Conservation (phyloP, 2,888 invertebrate genomes). For the Smittia sp. region DNA sequence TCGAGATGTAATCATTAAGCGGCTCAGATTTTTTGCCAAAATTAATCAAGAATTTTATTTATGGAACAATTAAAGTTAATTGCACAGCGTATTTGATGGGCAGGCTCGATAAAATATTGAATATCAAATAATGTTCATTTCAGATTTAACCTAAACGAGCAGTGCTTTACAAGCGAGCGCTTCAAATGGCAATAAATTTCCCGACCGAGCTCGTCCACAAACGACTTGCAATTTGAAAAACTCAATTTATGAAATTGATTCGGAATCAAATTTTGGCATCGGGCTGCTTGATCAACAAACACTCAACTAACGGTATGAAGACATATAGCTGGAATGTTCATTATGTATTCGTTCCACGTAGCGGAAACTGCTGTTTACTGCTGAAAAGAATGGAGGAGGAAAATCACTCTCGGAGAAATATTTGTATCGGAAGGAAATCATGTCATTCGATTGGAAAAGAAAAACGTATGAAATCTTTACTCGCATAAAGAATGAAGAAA, state of each 20-base stretch:
- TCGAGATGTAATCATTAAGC: constrained; percentile 17
- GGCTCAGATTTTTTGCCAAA: not conserved
- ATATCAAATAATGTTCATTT: too few species aligned
- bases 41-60: not conserved
- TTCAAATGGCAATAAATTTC: not conserved
- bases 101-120: not conserved
- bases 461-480: not conserved
- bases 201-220: not conserved
- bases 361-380: constrained; percentile 34
- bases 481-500: too few species aligned
- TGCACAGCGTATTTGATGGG: not conserved
- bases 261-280: not conserved
- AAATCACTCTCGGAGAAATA: constrained; percentile 16
- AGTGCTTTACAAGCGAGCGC: too few species aligned
- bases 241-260: constrained; percentile 9
- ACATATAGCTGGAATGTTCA: not conserved
- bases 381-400: not conserved
- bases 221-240: constrained; percentile 9
- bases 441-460: constrained; percentile 24
- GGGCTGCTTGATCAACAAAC: not conserved
- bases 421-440: constrained; percentile 38
- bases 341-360: constrained; percentile 29
- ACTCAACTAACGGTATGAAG: not conserved
- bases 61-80: not conserved
- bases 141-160: too few species aligned